Evolutionary conservation across 2,888 invertebrate species (phyloP), one percentile per base, ranked within the genome.

Genomic region (Drosophila parthenogenetica): DNA sequence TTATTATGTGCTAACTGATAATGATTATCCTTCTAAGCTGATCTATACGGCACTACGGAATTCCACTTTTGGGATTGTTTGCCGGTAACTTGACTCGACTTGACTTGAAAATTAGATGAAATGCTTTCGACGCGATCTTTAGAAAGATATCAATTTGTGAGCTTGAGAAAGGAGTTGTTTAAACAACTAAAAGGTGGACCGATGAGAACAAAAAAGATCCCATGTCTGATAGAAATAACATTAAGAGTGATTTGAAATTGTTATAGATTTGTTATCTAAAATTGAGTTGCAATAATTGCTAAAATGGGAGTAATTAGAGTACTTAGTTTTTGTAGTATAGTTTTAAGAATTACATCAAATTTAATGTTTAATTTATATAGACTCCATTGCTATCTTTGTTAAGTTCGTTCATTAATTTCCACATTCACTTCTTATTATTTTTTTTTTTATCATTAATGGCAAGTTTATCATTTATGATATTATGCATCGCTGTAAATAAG

Each of bases 1-100:
- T 79, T 76, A 85, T 85, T 88, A 81, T 81, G 81, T 81, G 81
- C 72, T 81, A 87, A 81, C 86, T 86, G 88, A 87, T 84, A 82
- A 75, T 81, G 72, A 82, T 88, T 87, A 87, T 87, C 83, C 81
- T 75, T 69, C 58, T 63, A 22, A 14, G 43, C 29, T 62, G 51
- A 81, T 66, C 78, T 35, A 8, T 63, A 13, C 48, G 46, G 25
- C 14, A 19, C 7, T 66, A 58, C 25, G 51, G 58, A 55, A 59
- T 57, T 53, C 22, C 57, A 58, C 29, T 8, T 58, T 61, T 43
- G 48, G 37, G 29, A 46, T 51, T 22, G 1, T 14, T 22, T 39
- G 49, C 48, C 58, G n/a, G 16, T 11, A 14, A 16, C 5, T 45
- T 43, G 48, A 29, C 29, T 29, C 16, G 29, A 29, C 43, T 25